These are phyloP conservation scores for Drosophila anomelani DNA, from an alignment of 2,888 invertebrate species.

Conservation along the genomic window DNA sequence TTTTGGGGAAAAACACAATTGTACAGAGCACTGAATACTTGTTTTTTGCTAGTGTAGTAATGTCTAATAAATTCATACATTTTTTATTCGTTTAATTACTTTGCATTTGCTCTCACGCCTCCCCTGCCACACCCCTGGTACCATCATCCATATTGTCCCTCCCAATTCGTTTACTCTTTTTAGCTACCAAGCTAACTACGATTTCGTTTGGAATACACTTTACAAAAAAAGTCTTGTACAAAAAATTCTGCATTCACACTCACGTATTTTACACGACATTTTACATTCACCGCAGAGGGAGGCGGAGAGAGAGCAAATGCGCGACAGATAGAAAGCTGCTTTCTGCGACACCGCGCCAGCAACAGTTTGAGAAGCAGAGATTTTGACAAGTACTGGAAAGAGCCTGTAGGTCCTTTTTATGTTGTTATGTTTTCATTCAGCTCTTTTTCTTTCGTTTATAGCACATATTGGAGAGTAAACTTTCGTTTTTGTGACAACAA, in stretches of 20 bases:
- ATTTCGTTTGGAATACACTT: conserved; percentile 28
- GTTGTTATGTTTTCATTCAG: conserved; percentile 23
- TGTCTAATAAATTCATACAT: conserved; percentile 79
- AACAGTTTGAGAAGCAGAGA: conserved; percentile 50
- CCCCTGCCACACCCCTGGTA: not conserved
- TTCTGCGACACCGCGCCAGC: conserved; percentile 28
- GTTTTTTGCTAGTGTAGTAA: conserved; percentile 29
- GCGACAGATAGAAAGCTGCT: conserved; percentile 24
- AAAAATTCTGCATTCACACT: conserved; percentile 19
- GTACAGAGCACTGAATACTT: conserved; percentile 52
- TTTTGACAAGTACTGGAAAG: conserved; percentile 50
- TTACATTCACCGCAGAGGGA: conserved; percentile 8
- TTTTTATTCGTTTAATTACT: conserved; percentile 67
- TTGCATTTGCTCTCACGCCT: conserved; percentile 49
- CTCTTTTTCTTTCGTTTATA: conserved; percentile 46
- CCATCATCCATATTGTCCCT: conserved; percentile 3
- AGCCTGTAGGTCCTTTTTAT: conserved; percentile 26
- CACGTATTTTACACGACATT: conserved; percentile 33
- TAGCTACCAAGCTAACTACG: conserved; percentile 44
- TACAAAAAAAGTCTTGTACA: conserved; percentile 32
- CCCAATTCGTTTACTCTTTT: conserved; percentile 42
- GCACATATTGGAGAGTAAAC: conserved; percentile 74
- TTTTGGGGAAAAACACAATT: conserved; percentile 50
- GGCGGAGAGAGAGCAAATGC: conserved; percentile 23
- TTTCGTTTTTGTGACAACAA: conserved; percentile 54